These are phyloP conservation scores for Agrotis ipsilon DNA, from an alignment of 2,888 invertebrate species.

Conservation along the genomic window DNA sequence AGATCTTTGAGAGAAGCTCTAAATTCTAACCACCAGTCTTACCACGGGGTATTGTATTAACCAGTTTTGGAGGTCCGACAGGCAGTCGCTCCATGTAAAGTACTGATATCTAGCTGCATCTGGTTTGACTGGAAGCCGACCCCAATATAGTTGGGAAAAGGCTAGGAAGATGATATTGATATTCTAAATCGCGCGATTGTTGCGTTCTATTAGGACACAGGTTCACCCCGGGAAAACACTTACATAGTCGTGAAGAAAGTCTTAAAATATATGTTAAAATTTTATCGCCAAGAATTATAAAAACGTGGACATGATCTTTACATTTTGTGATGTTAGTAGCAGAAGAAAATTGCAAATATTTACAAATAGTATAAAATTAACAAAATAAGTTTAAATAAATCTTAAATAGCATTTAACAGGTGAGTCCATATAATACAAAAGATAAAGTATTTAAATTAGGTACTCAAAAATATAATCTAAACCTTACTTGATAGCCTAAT, in stretches of 20 bases:
- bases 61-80: no score
- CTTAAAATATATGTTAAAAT: conserved; percentile 48
- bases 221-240: background rate
- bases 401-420: conserved; percentile 60
- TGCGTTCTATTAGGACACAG: conserved; percentile 10
- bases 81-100: no score
- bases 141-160: no score
- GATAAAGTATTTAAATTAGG: conserved; percentile 61
- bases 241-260: conserved; percentile 20
- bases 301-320: conserved; percentile 44
- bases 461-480: conserved; percentile 57
- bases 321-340: conserved; percentile 62
- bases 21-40: no score
- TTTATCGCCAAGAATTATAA: conserved; percentile 40
- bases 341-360: conserved; percentile 56
- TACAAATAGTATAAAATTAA: conserved; percentile 60
- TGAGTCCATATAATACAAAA: conserved; percentile 55
- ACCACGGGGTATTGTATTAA: no score
- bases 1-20: no score
- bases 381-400: conserved; percentile 57
- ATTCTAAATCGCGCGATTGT: conserved; percentile 1
- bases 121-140: no score
- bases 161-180: no score
- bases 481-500: conserved; percentile 59
- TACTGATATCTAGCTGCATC: no score